Percentiles rank a stretch among this genome's conserved stretches.
These are phyloP conservation scores for Ophthalmotilapia sp. DNA, from an alignment of 2,113 vertebrate genomes.

Conservation along the genomic window DNA sequence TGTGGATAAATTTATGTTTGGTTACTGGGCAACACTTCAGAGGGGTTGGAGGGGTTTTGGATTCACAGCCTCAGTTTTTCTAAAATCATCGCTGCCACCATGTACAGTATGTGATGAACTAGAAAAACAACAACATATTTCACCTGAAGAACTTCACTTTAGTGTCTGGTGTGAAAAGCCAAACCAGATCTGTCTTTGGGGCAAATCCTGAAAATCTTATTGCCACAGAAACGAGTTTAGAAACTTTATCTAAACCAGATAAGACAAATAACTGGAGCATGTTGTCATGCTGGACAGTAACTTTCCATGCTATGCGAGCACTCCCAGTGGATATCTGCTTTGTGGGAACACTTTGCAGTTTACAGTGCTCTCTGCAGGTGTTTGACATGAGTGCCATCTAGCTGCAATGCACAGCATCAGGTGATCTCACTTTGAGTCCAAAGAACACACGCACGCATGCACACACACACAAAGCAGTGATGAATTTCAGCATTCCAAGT, in stretches of 20 bases:
- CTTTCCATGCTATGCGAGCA: neutral
- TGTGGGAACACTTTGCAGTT: neutral
- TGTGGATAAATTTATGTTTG: neutral
- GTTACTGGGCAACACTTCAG: neutral
- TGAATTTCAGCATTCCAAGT: neutral
- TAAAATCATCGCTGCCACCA: neutral
- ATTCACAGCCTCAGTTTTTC: neutral
- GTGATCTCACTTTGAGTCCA: constrained; percentile 5
- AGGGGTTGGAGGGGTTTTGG: neutral
- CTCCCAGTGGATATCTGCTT: neutral
- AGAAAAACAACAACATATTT: constrained; percentile 5
- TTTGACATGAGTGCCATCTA: neutral
- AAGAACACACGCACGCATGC: neutral
- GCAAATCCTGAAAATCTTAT: neutral
- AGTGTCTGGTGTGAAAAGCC: neutral
- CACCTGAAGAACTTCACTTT: neutral
- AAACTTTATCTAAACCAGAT: neutral
- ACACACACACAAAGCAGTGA: constrained; percentile 7
- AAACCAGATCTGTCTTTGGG: neutral
- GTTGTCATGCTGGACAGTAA: neutral
- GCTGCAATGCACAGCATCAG: neutral
- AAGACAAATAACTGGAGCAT: neutral
- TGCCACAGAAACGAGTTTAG: neutral
- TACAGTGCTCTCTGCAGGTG: neutral
- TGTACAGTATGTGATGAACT: neutral